Conservation (phyloP, 2,888 invertebrate species). For the Catocala sponsa region DNA sequence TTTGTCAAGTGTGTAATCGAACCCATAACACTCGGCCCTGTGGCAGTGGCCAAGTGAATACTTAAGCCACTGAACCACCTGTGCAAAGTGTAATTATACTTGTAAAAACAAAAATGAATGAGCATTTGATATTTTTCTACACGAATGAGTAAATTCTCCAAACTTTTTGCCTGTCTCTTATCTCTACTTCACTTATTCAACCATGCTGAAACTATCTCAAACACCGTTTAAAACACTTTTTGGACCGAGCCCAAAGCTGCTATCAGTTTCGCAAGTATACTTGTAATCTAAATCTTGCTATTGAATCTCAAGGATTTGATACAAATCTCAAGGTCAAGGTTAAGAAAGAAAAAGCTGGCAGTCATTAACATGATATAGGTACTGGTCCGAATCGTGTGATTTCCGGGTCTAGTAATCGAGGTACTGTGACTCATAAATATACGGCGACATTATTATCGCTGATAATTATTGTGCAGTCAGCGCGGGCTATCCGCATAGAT, state of each 20-base stretch:
- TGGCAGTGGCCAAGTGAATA: too few relatives aligned
- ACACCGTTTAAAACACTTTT: background rate
- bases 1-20: too few relatives aligned
- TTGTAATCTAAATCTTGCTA: too few relatives aligned
- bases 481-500: too few relatives aligned
- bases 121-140: too few relatives aligned
- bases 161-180: background rate
- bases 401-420: background rate
- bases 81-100: too few relatives aligned
- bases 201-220: background rate
- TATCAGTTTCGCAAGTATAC: too few relatives aligned
- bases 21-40: too few relatives aligned
- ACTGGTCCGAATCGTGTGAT: slow-evolving; percentile 3
- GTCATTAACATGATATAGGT: slow-evolving; percentile 1
- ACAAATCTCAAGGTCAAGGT: background rate
- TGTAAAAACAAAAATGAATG: too few relatives aligned
- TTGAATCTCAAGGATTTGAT: background rate
- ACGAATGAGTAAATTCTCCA: background rate
- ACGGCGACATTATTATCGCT: background rate
- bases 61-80: too few relatives aligned
- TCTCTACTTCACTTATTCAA: background rate
- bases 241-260: background rate
- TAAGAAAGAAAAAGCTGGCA: background rate
- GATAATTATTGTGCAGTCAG: slow-evolving; percentile 1
- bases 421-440: background rate